Evolutionary conservation across 2,888 invertebrate genomes (phyloP), one percentile per base, ranked within the genome.

Genomic region (Vesta saturnalis): DNA sequence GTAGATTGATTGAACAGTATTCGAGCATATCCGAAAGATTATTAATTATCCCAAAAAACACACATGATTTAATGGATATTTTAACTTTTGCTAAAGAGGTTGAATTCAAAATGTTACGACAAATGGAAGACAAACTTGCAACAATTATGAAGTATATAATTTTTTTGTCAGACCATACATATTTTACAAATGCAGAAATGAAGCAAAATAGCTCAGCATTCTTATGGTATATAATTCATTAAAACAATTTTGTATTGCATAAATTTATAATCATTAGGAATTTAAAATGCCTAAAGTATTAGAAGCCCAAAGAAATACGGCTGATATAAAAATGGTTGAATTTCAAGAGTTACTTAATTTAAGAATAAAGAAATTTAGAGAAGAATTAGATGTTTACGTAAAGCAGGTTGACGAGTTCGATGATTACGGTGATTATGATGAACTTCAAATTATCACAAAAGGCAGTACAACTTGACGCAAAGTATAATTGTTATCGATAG

Each of bases 181-280:
- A 87, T 4, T 91, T 95, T 75, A 90, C 94, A 0, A 92, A 95
- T 0, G 85, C 94, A 2, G 95, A 97, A 84, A 91, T 97, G 79
- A 94, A 96, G 78, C 92, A 94, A 43, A 97, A 96, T 80, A 94
- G 93, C 74, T 92, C 92, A 74, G 91, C 94, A 0, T 95, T 94
- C 78, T 92, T 94, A 79, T 96, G 95, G 96, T 87, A 52, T 62
- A 5, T 52, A 1, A 2, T 52, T 76, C 22, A 30, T n/a, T 2
- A 8, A 14, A 4, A 15, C 49, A 49, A 1, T 18, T 6, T 12
- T 39, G 8, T 12, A 39, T 39, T n/a, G 8, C 39, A n/a, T n/a
- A n/a, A n/a, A n/a, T n/a, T 39, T 39, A n/a, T 39, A n/a, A 1
- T n/a, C 15, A 15, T 14, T 65, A 89, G 89, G 88, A 94, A 94